Conservation (phyloP, 2,113 vertebrate species). For the Laterallus jamaicensis region DNA sequence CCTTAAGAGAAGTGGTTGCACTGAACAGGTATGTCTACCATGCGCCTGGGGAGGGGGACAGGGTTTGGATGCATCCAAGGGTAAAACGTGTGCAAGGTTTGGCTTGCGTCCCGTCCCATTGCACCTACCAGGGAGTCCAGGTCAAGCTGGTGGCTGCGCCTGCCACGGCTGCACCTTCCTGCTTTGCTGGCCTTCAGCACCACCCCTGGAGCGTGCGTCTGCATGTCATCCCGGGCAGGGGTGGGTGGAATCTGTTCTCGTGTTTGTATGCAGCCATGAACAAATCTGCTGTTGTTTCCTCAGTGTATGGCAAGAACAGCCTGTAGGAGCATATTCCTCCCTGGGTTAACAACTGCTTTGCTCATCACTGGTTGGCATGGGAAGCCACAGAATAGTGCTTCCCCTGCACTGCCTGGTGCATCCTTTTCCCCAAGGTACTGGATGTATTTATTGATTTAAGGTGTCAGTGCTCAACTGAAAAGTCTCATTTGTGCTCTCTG, state of each 20-base stretch:
- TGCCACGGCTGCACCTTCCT: not conserved
- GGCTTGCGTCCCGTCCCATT: not conserved
- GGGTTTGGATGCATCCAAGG: not conserved
- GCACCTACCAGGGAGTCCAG: not conserved
- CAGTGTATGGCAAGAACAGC: not conserved
- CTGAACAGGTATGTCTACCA: not conserved
- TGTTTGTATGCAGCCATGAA: not conserved
- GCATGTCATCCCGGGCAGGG: fast-evolving
- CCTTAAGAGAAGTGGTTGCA: not conserved
- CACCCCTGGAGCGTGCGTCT: fast-evolving
- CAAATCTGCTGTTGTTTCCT: conserved; percentile 22
- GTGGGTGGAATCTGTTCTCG: not conserved
- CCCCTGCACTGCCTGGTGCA: fast-evolving
- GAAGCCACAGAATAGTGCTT: not conserved
- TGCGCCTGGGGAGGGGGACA: not conserved
- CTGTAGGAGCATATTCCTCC: conserved; percentile 9
- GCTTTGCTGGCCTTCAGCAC: not conserved
- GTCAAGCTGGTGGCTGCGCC: fast-evolving
- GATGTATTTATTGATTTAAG: conserved; percentile 20
- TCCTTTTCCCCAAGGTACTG: not conserved
- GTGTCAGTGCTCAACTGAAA: not conserved
- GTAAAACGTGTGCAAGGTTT: not conserved
- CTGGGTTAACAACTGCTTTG: not conserved
- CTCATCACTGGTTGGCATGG: not conserved
- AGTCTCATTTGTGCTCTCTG: not conserved